Evolutionary conservation across 2,113 vertebrate species (phyloP), one percentile per base, ranked within the genome.

Genomic region (Erpornis zantholeuca): DNA sequence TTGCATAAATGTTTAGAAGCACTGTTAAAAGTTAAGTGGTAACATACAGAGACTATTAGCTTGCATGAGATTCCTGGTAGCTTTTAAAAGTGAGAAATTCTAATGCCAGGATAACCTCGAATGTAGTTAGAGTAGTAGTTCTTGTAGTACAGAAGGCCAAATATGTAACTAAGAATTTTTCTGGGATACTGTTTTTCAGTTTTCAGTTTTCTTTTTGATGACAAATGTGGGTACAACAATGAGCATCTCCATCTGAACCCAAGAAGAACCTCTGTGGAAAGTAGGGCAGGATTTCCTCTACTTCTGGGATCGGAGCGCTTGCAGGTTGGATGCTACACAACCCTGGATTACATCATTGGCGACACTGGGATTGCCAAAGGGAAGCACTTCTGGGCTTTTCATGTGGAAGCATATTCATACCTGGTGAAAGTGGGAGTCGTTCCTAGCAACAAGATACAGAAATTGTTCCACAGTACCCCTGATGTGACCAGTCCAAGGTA

Each of bases 341-440:
- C 98, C 31, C 96, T 99, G 36, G 98, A 99, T 95, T 99, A 99
- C 97, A 99, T 99, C 85, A 98, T 99, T 33, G 99, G 99, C 0
- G 99, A 99, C 87, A 97, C 96, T 3, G 99, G 99, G 25, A 98
- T 99, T 96, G 97, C 98, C 52, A 99, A 98, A 96, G 99, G 99
- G 60, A 98, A 98, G 64, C 99, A 99, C 96, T 99, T 99, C 75
- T 99, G 99, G 99, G 98, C 99, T 65, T 99, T 99, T 95, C 98
- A 44, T 4, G 99, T 99, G 93, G 99, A 99, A 64, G 97, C 99
- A 0, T 98, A 98, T 82, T 99, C 99, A 6, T 99, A 99, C 96
- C 91, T 99, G 98, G 98, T 99, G 25, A 99, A 99, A 98, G 99
- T 98, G 25, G 99, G 99, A 17, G 99, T 99, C 73, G 99, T 98